Evolutionary conservation across 2,888 invertebrate genomes (phyloP).

Genomic region (Stenodema calcarata): DNA sequence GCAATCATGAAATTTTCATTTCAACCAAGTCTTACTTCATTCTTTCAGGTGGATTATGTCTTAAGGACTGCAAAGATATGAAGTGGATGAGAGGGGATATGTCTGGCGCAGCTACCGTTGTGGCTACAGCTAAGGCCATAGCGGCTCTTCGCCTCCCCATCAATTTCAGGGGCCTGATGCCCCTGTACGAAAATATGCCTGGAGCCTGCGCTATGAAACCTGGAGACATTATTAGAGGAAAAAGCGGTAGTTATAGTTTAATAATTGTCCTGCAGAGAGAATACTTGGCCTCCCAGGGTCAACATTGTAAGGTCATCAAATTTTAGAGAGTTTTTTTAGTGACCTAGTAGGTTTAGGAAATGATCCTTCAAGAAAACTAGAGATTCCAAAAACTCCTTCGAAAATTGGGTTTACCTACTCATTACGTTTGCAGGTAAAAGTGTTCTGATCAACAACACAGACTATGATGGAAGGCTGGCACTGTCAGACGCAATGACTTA

Average conservation of each 20-base stretch:
- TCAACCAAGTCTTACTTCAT: too few relatives aligned
- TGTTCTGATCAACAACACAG: slow-evolving; percentile 77
- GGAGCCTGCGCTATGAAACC: slow-evolving; percentile 79
- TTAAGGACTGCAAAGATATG: slow-evolving; percentile 71
- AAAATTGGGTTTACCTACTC: too few relatives aligned
- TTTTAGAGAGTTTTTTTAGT: too few relatives aligned
- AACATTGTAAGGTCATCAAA: too few relatives aligned
- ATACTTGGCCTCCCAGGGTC: too few relatives aligned
- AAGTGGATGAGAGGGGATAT: slow-evolving; percentile 81
- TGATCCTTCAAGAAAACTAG: too few relatives aligned
- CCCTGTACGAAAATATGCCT: slow-evolving; percentile 82
- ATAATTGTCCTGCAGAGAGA: too few relatives aligned
- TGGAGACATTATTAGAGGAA: slow-evolving; percentile 77
- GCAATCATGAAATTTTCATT: too few relatives aligned
- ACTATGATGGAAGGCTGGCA: slow-evolving; percentile 79
- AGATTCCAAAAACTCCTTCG: too few relatives aligned
- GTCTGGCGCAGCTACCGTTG: slow-evolving; percentile 69
- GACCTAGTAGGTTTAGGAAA: too few relatives aligned
- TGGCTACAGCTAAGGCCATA: slow-evolving; percentile 53
- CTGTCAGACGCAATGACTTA: slow-evolving; percentile 82
- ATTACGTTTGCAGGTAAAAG: slow-evolving; percentile 67
- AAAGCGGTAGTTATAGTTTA: slow-evolving; percentile 73
- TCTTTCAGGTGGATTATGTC: slow-evolving; percentile 71
- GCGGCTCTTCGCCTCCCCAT: slow-evolving; percentile 54
- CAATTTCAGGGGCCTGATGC: slow-evolving; percentile 70